Conservation (phyloP, 1,140 invertebrate genomes). For the Tribolium madens region DNA sequence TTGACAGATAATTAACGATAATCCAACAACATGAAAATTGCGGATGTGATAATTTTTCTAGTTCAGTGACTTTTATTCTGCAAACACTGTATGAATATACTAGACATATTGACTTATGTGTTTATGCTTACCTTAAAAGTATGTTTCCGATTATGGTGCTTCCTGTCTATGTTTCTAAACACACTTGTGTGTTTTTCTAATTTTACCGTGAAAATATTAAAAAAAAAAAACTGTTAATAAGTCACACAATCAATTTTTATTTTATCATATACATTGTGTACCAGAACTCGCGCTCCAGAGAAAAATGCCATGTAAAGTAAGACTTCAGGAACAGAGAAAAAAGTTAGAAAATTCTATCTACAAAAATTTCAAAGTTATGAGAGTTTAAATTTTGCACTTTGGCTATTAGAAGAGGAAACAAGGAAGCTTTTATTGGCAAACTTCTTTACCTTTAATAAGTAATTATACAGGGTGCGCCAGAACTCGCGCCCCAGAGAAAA, state of each 20-base stretch:
- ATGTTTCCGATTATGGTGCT: background rate
- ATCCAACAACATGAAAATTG: background rate
- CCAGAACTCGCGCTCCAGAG: no score
- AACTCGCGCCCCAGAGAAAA: no score
- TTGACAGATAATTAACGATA: background rate
- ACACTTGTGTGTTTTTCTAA: background rate
- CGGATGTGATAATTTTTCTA: background rate
- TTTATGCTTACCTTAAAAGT: background rate
- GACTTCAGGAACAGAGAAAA: no score
- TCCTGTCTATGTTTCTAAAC: background rate
- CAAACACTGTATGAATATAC: background rate
- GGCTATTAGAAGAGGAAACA: no score
- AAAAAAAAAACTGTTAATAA: background rate
- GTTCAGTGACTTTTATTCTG: background rate
- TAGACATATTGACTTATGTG: background rate
- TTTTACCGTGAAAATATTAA: background rate
- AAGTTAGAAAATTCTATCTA: no score
- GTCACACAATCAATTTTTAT: background rate
- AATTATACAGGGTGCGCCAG: no score
- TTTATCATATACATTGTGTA: no score
- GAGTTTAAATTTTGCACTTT: no score
- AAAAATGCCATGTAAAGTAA: no score
- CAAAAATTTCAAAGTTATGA: no score
- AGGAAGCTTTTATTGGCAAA: no score
- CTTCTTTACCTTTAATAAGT: no score